Evolutionary conservation across 1,140 invertebrate genomes (phyloP), one percentile per base, ranked within the genome.

Genomic region (Drosophila pallidifrons): DNA sequence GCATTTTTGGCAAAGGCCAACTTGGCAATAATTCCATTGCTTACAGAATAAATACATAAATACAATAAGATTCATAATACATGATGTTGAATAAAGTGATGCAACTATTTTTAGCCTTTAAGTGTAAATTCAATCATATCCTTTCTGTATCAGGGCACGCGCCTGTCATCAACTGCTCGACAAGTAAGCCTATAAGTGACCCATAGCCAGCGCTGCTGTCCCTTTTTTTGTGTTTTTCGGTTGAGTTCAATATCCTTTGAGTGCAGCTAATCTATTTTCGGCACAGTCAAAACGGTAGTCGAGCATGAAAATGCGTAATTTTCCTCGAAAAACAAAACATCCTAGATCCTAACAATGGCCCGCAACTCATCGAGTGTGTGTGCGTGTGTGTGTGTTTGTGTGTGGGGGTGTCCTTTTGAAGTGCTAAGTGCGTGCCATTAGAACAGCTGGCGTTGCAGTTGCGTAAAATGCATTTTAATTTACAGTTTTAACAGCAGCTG

Each of bases 401-500:
- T 61, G 80, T 67, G 83, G 80, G 83, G 85, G 85, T 80, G 83
- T 89, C 70, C 85, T 81, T 83, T 82, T 75, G 46, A 20, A 16
- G 83, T 88, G 83, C 79, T 89, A 87, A 88, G 77, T 89, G 83
- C 77, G 73, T 83, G 83, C 67, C 85, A 89, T 88, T 88, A 88
- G 80, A 78, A 81, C 85, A 89, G 81, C 85, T 89, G 86, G 65
- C 77, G 88, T 54, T 15, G 46, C 61, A 89, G 86, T 89, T 89
- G 85, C 85, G 86, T 89, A 89, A 89, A 89, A 89, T 90, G 85
- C 81, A 89, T 89, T 89, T 89, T 89, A 89, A 89, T 89, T 89
- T 89, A 89, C 85, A 83, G 80, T 65, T 82, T 25, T 83, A n/a
- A 55, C 83, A 87, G 83, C 85, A 83, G 83, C 75, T 71, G 76